phyloP scores from a whole-genome alignment of 2,888 invertebrate genomes.

The Gonocerus acuteangulatus region DNA sequence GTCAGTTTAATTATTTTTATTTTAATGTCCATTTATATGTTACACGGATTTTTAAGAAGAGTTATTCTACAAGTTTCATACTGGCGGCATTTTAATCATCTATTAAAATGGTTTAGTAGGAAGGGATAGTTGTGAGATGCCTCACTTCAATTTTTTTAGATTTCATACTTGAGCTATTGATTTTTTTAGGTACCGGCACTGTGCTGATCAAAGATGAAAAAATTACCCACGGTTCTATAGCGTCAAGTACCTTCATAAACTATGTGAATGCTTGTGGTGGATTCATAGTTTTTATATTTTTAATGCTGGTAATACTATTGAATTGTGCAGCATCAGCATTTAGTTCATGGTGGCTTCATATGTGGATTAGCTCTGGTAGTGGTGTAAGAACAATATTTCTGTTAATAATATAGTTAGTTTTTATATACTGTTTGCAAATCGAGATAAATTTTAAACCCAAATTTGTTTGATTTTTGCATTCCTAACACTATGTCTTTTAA shows the following conservation, averaged over 20 bases:
- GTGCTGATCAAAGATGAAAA: conserved; percentile 29
- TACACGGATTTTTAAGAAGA: too few relatives aligned
- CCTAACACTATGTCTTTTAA: too few relatives aligned
- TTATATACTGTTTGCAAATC: background rate
- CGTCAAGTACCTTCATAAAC: conserved; percentile 43
- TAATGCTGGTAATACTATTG: conserved; percentile 46
- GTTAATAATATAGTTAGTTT: background rate
- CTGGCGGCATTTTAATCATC: too few relatives aligned
- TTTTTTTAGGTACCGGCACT: too few relatives aligned
- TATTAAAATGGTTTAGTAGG: too few relatives aligned
- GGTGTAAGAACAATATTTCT: conserved; percentile 41
- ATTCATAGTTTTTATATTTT: conserved; percentile 43
- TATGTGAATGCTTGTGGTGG: conserved; percentile 52
- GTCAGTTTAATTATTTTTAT: too few relatives aligned
- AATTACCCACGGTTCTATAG: conserved; percentile 40
- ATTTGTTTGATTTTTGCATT: too few relatives aligned
- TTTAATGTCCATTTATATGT: too few relatives aligned
- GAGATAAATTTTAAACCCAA: background rate
- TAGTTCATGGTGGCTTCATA: conserved; percentile 54
- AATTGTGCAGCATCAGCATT: conserved; percentile 50
- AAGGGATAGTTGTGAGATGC: too few relatives aligned
- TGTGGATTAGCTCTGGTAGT: conserved; percentile 47
- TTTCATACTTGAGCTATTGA: too few relatives aligned
- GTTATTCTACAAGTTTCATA: too few relatives aligned
- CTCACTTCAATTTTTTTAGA: too few relatives aligned